Evolutionary conservation across 2,113 vertebrate genomes (phyloP).

Genomic region (Vulpes vulpes): DNA sequence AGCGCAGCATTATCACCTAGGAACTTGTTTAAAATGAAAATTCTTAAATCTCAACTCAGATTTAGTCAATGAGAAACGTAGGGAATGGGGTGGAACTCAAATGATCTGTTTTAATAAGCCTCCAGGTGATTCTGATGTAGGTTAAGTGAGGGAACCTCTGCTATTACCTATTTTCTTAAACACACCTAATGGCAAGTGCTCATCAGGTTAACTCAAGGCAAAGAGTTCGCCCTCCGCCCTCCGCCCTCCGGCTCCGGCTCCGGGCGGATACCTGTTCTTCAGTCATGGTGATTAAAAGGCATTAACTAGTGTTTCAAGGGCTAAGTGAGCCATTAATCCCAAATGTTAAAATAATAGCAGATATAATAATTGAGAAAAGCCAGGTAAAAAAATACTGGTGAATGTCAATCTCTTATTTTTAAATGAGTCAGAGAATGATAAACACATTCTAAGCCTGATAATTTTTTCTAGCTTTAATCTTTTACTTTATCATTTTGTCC

Average conservation of each 20-base stretch:
- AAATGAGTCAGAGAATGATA: constrained; percentile 36
- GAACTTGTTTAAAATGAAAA: not conserved
- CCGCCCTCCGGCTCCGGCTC: not conserved
- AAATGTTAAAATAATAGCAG: constrained; percentile 45
- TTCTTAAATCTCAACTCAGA: not conserved
- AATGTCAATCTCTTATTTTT: not conserved
- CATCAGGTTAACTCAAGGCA: not conserved
- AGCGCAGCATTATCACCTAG: not conserved
- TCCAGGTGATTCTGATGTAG: not conserved
- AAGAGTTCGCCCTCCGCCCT: too few species aligned
- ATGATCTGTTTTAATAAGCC: not conserved
- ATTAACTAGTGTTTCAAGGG: constrained; percentile 46
- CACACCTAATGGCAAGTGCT: not conserved
- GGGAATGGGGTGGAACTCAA: not conserved
- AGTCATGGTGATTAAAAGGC: constrained; percentile 1
- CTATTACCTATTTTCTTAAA: not conserved
- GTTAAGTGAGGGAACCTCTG: not conserved
- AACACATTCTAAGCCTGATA: not conserved
- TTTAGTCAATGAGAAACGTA: not conserved
- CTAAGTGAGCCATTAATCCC: constrained; percentile 59
- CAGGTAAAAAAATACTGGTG: constrained; percentile 3
- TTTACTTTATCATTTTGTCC: not conserved
- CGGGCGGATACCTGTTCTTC: not conserved
- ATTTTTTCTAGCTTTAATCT: constrained; percentile 19
- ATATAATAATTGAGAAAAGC: constrained; percentile 44